These are phyloP conservation scores for Mizuhopecten yessoensis DNA, from an alignment of 1,140 invertebrate species.

Conservation along the genomic window DNA sequence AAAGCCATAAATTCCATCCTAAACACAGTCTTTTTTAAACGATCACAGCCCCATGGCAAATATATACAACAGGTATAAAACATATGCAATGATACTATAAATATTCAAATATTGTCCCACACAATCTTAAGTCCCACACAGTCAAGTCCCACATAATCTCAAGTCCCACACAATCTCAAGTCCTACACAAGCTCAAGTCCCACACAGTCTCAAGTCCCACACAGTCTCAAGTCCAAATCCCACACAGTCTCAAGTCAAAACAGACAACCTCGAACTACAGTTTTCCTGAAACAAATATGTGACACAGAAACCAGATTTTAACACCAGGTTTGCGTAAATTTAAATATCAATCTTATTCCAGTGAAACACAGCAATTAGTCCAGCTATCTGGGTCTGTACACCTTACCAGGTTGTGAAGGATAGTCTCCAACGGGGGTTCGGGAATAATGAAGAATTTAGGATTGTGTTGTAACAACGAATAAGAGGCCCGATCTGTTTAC, in stretches of 20 bases:
- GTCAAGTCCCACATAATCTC: too few relatives aligned
- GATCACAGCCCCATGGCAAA: constrained; percentile 10
- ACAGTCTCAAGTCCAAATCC: too few relatives aligned
- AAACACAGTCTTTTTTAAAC: constrained; percentile 7
- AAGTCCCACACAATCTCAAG: too few relatives aligned
- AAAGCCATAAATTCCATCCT: constrained; percentile 23
- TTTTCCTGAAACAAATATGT: not conserved
- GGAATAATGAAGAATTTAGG: not conserved
- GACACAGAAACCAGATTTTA: too few relatives aligned
- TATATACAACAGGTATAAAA: constrained; percentile 9
- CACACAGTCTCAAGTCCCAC: too few relatives aligned
- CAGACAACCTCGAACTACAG: not conserved
- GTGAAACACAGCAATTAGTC: not conserved
- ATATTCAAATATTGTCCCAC: not conserved
- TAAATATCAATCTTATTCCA: not conserved
- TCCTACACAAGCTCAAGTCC: too few relatives aligned
- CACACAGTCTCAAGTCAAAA: too few relatives aligned
- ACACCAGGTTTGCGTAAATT: too few relatives aligned
- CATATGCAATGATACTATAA: not conserved
- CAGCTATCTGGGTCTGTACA: not conserved
- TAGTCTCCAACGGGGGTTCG: not conserved
- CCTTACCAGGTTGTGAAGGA: not conserved
- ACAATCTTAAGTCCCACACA: not conserved
- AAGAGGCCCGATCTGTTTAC: not conserved
- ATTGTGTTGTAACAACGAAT: too few relatives aligned